Percentiles rank a stretch among this genome's conserved stretches.
Evolutionary conservation across 2,797 vertebrate species (phyloP).

Genomic region (Enteromius afrohamiltoni): DNA sequence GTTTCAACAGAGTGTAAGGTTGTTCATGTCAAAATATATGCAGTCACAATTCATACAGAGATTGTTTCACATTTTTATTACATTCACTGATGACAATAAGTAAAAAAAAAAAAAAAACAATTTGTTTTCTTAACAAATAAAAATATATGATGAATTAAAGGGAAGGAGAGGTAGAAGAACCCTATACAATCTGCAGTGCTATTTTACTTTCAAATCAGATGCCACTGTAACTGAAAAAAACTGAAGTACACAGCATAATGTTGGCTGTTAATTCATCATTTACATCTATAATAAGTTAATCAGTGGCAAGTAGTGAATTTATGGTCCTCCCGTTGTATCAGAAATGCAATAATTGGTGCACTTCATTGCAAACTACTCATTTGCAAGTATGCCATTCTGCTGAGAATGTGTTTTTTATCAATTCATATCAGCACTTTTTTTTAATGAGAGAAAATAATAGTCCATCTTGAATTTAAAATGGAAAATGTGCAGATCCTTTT

Average conservation of each 20-base stretch:
- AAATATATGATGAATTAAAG: background rate
- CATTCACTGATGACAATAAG: background rate
- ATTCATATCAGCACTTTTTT: constrained; percentile 15
- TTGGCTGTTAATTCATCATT: constrained; percentile 34
- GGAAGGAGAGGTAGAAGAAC: background rate
- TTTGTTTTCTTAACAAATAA: background rate
- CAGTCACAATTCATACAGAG: background rate
- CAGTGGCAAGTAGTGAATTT: constrained; percentile 25
- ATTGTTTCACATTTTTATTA: background rate
- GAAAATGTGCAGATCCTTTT: background rate
- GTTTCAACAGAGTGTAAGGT: background rate
- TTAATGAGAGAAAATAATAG: constrained; percentile 20
- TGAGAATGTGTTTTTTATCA: constrained; percentile 6
- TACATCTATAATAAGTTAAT: constrained; percentile 20
- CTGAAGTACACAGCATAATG: constrained; percentile 1
- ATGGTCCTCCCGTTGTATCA: background rate
- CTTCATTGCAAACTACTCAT: constrained; percentile 26
- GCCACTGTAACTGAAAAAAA: constrained; percentile 19
- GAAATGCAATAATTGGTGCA: constrained; percentile 36
- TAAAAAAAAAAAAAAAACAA: background rate
- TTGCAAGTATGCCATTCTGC: constrained; percentile 13
- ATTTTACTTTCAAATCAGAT: constrained; percentile 36
- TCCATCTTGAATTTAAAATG: background rate
- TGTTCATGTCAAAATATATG: constrained; percentile 16
- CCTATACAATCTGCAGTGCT: background rate